Evolutionary conservation across 2,797 vertebrate genomes (phyloP), one percentile per base, ranked within the genome.

Genomic region (Chrysocyon brachyurus): DNA sequence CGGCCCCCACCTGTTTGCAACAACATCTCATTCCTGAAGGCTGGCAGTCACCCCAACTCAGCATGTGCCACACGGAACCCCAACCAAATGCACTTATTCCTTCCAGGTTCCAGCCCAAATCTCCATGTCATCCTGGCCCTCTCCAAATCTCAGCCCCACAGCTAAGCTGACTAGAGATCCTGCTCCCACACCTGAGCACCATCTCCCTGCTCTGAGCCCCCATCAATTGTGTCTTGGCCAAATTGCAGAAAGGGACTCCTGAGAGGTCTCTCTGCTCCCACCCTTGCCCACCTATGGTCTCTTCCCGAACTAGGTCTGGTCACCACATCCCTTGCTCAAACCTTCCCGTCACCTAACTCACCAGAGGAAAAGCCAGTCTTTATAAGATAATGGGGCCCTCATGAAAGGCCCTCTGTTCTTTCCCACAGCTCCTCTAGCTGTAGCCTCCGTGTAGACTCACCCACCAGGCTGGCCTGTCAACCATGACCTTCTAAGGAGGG

Each of bases 311-410:
- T 16, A 31, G 19, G 28, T 36, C 31, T 31, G 28, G 8, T 2
- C 28, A 3, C 16, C 2, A 7, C 22, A 6, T 12, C 6, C 52
- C 57, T 82, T 24, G 10, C 49, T 36, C 46, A 63, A 61, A 24
- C 40, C 24, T 49, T 57, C 49, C 1, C 4, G 3, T 3, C 16
- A 46, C 6, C 14, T 12, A 9, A 2, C 11, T 49, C 36, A 3
- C 19, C 8, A 2, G n/a, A 46, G 33, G 10, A 28, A 22, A 36
- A 17, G 7, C 19, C 49, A 0, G 9, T 12, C 36, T 84, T 40
- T 2, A 6, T 0, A 10, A 2, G 24, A 59, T 28, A 6, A 1
- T 3, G 12, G 46, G 49, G 3, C 3, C 86, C 72, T 7, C 0
- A 15, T 0, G 9, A 10, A 19, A 0, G 14, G 15, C 26, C 31